phyloP scores from a whole-genome alignment of 2,797 vertebrate genomes.

The Telmatherina bonti region DNA sequence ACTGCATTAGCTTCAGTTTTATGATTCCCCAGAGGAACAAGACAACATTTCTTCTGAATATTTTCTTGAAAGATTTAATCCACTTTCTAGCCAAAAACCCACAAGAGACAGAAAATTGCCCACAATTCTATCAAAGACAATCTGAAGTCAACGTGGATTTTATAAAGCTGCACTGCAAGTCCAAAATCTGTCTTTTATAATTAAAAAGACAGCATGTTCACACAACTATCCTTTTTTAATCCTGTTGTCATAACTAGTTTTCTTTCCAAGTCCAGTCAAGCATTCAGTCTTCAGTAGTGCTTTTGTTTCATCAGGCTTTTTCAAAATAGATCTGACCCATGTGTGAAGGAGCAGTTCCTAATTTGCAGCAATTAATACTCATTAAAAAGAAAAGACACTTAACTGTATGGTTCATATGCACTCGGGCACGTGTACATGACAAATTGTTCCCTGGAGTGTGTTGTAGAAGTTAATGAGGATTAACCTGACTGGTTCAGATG shows the following conservation, averaged over 20 bases:
- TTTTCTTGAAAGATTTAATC: background rate
- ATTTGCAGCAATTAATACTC: slow-evolving; percentile 23
- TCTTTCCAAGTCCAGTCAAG: background rate
- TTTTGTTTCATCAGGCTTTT: slow-evolving; percentile 14
- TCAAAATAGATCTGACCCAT: slow-evolving; percentile 15
- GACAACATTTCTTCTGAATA: slow-evolving; percentile 1
- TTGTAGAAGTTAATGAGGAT: slow-evolving; percentile 65
- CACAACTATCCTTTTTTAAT: background rate
- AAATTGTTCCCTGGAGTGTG: slow-evolving; percentile 54
- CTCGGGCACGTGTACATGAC: slow-evolving; percentile 40
- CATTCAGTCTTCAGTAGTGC: background rate
- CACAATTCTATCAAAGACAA: background rate
- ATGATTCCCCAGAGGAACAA: slow-evolving; percentile 35
- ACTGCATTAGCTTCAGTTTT: slow-evolving; percentile 8
- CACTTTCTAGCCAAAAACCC: background rate
- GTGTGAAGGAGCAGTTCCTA: slow-evolving; percentile 11
- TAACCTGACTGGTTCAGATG: slow-evolving; percentile 50
- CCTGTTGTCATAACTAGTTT: background rate
- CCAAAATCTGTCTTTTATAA: background rate
- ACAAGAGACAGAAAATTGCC: background rate
- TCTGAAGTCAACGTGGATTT: background rate
- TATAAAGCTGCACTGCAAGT: background rate
- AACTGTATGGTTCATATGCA: slow-evolving; percentile 16
- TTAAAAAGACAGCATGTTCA: background rate
- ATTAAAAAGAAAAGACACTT: slow-evolving; percentile 20